A percentile compares a stretch with the other conserved stretches of the same genome.
Conservation (phyloP, 2,113 vertebrate species). For the Monarcha castaneiventris region DNA sequence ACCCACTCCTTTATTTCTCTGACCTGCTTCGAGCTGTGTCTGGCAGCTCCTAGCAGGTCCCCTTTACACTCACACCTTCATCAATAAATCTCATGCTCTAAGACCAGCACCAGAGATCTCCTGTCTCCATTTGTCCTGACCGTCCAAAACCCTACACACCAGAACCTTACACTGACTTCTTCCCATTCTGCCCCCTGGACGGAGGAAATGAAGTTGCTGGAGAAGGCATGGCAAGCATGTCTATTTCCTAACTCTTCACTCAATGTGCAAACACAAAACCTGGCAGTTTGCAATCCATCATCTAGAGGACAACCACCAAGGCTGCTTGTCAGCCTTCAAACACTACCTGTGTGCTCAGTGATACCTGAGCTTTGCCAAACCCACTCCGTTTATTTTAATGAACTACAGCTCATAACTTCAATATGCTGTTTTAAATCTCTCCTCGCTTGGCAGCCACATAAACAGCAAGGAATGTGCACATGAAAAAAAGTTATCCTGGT, state of each 20-base stretch:
- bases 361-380: not conserved
- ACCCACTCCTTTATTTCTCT: no score
- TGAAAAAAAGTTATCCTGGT: not conserved
- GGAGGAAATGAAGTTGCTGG: not conserved
- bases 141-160: no score
- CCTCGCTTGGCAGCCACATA: not conserved
- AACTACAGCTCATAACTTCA: not conserved
- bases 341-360: not conserved
- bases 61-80: no score
- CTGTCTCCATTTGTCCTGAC: no score
- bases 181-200: accelerated
- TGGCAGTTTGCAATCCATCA: not conserved
- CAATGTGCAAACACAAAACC: not conserved
- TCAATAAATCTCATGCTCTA: no score
- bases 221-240: not conserved
- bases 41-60: no score
- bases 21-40: no score
- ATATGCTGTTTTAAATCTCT: not conserved
- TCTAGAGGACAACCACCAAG: not conserved
- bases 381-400: not conserved
- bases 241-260: not conserved
- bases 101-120: no score
- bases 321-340: not conserved
- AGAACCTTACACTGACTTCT: not conserved
- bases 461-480: not conserved